Conservation (phyloP, 2,113 vertebrate species). For the Dunckerocampus dactyliophorus region DNA sequence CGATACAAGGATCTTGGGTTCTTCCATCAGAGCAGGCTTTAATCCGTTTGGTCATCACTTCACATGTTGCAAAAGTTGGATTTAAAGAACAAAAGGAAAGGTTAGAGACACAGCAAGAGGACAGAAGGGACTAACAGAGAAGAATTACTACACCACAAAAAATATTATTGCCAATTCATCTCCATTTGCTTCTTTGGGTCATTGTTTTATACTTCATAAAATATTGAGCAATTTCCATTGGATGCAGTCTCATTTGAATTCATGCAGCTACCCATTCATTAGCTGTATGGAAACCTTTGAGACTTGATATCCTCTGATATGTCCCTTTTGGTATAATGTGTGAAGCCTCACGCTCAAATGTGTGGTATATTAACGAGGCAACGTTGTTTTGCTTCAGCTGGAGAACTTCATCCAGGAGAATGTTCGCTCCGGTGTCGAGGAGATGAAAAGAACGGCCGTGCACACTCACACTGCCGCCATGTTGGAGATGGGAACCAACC, state of each 20-base stretch:
- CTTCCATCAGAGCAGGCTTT: conserved; percentile 28
- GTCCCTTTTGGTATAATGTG: conserved; percentile 28
- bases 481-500: conserved; percentile 74
- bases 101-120: conserved; percentile 11
- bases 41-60: conserved; percentile 46
- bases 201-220: conserved; percentile 9
- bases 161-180: conserved; percentile 36
- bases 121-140: conserved; percentile 23
- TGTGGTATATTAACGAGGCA: conserved; percentile 3
- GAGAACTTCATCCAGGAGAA: conserved; percentile 75
- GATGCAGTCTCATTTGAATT: conserved; percentile 23
- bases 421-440: conserved; percentile 64
- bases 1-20: conserved; percentile 27
- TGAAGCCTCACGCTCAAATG: not conserved
- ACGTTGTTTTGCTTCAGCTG: conserved; percentile 55
- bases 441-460: conserved; percentile 61
- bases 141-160: conserved; percentile 27
- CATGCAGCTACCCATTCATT: not conserved
- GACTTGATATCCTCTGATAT: conserved; percentile 22
- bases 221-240: conserved; percentile 7
- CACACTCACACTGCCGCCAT: conserved; percentile 73
- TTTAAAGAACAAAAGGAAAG: conserved; percentile 23
- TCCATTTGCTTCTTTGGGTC: conserved; percentile 14
- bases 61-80: conserved; percentile 31
- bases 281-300: no score